These are phyloP conservation scores for Agapornis roseicollis DNA, from an alignment of 2,113 vertebrate genomes.

Conservation along the genomic window DNA sequence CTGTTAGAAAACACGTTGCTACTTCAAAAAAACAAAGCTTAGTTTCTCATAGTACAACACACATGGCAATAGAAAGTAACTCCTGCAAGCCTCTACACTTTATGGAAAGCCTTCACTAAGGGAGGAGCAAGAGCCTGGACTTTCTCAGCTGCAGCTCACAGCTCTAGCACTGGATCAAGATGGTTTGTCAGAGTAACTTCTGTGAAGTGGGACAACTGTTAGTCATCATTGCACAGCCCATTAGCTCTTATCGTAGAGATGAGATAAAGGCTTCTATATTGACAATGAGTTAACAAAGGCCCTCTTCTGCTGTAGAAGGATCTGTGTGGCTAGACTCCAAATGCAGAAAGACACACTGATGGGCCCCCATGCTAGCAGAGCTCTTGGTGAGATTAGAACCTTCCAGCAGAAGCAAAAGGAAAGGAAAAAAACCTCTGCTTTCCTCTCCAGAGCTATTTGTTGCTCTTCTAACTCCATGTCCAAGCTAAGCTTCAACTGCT, in stretches of 20 bases:
- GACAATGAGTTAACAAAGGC: background rate
- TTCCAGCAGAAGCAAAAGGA: background rate
- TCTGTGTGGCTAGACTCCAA: fast-evolving
- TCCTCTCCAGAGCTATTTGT: background rate
- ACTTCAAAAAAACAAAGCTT: background rate
- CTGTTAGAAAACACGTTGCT: background rate
- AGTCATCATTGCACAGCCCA: background rate
- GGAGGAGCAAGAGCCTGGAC: background rate
- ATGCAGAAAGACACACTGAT: background rate
- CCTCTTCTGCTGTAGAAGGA: background rate
- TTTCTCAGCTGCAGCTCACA: background rate
- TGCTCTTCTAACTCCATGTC: background rate
- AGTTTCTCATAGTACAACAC: background rate
- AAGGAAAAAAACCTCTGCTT: background rate
- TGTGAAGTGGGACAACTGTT: background rate
- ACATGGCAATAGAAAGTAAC: background rate
- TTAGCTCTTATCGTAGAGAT: background rate
- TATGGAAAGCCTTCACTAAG: background rate
- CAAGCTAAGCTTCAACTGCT: background rate
- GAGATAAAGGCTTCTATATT: background rate
- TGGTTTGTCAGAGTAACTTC: background rate
- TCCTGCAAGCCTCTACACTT: background rate
- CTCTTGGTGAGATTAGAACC: background rate
- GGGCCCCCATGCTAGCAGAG: background rate
- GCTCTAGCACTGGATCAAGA: background rate